phyloP scores from a whole-genome alignment of 2,113 vertebrate species.

The Nematolebias whitei region DNA sequence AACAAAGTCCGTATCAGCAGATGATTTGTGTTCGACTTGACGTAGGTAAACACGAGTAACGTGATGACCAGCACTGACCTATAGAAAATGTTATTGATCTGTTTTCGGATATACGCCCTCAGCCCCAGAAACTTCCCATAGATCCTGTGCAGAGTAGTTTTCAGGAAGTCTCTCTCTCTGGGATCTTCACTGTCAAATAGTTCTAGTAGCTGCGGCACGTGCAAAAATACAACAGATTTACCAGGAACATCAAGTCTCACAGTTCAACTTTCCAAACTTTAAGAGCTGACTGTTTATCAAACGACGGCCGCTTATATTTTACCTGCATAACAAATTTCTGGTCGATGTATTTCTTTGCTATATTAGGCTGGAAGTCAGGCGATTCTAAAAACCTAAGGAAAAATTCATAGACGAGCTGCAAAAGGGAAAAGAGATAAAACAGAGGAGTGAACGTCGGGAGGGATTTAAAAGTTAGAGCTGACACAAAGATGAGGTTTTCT shows the following conservation, averaged over 20 bases:
- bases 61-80: constrained; percentile 80
- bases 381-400: constrained; percentile 99
- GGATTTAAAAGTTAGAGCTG: background rate
- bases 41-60: background rate
- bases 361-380: constrained; percentile 96
- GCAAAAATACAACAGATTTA: background rate
- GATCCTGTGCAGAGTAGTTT: constrained; percentile 97
- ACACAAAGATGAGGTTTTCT: background rate
- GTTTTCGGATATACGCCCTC: constrained; percentile 97
- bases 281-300: too few species aligned
- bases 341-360: constrained; percentile 99
- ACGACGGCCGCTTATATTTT: too few species aligned
- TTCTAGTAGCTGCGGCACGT: constrained; percentile 88
- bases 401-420: constrained; percentile 98
- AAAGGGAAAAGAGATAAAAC: constrained; percentile 37
- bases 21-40: background rate
- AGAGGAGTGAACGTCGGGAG: background rate
- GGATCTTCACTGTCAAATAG: constrained; percentile 99
- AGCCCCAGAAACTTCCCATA: constrained; percentile 98
- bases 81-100: constrained; percentile 99
- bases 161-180: constrained; percentile 97
- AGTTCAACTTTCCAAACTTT: too few species aligned
- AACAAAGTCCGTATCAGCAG: background rate
- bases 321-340: constrained; percentile 99
- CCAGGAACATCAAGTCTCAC: too few species aligned